Percentiles rank a stretch among this genome's conserved stretches.
phyloP scores from a whole-genome alignment of 2,888 invertebrate genomes.

The Lithophane ornitopus region DNA sequence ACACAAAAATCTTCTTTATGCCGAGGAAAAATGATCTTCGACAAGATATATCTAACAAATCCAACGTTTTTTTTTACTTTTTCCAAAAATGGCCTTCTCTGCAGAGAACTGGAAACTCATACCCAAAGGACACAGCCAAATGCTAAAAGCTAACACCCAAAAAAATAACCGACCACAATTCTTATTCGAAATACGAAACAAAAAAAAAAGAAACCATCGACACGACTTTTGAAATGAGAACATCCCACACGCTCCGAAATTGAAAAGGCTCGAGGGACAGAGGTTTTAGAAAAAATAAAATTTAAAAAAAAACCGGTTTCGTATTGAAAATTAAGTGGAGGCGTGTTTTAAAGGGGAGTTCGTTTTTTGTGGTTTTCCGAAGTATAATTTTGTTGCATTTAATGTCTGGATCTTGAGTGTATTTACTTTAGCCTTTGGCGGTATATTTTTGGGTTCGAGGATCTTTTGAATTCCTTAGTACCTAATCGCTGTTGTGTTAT shows the following conservation, averaged over 20 bases:
- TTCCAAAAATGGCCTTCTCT: too few relatives aligned
- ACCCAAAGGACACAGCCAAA: conserved; percentile 8
- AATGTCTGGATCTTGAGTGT: conserved; percentile 28
- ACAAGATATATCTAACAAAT: neutral
- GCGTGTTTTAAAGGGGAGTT: conserved; percentile 35
- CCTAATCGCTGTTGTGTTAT: neutral
- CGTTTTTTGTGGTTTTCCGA: conserved; percentile 54
- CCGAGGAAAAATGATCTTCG: neutral
- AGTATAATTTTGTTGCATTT: conserved; percentile 54
- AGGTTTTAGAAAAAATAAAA: conserved; percentile 37
- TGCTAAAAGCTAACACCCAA: conserved; percentile 14
- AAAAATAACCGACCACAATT: conserved; percentile 49
- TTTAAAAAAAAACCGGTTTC: conserved; percentile 41
- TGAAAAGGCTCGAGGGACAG: conserved; percentile 73
- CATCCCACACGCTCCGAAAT: conserved; percentile 79
- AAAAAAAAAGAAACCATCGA: conserved; percentile 68
- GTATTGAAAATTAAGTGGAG: conserved; percentile 60
- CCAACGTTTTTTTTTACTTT: neutral
- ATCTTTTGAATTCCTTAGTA: neutral
- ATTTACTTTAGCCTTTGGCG: conserved; percentile 30
- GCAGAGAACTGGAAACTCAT: neutral
- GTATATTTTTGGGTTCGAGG: neutral
- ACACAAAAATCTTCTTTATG: too few relatives aligned
- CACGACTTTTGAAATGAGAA: conserved; percentile 79
- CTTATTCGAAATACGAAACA: conserved; percentile 52